Percentiles rank a stretch among this genome's conserved stretches.
Conservation (phyloP, 2,797 vertebrate genomes). For the Gallinago nigripennis region DNA sequence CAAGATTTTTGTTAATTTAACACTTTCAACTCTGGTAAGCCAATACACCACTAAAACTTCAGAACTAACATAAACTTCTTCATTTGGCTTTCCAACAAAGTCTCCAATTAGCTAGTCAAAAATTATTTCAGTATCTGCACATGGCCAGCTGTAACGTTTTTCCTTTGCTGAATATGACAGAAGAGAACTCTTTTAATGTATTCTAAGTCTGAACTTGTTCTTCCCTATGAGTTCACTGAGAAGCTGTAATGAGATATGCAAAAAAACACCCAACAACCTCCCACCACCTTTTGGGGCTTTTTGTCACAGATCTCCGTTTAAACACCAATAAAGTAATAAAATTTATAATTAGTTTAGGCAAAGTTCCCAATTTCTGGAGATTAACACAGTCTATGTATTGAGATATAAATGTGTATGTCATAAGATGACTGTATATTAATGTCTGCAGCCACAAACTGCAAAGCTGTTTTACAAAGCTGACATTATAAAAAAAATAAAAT, state of each 20-base stretch:
- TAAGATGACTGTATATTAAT: not conserved
- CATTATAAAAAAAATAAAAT: not conserved
- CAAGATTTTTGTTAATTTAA: not conserved
- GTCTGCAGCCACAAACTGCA: not conserved
- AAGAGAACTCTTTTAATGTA: not conserved
- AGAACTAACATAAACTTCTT: not conserved
- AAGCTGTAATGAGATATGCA: not conserved
- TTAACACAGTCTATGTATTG: not conserved
- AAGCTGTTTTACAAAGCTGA: not conserved
- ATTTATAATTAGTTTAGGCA: not conserved
- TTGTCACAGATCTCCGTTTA: not conserved
- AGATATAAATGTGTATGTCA: not conserved
- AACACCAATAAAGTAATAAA: not conserved
- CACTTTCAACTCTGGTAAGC: not conserved
- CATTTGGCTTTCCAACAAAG: not conserved
- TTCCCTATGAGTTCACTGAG: not conserved
- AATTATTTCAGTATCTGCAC: not conserved
- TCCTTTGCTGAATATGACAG: not conserved
- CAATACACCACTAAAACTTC: not conserved
- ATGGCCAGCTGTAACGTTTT: not conserved
- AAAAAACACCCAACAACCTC: not conserved
- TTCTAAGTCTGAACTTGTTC: not conserved
- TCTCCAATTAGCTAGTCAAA: not conserved
- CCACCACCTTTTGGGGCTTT: not conserved
- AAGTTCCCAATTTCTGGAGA: not conserved